Base-by-base conservation (phyloP, 2,888 invertebrate species). In the Drosophila tanythrix region DNA sequence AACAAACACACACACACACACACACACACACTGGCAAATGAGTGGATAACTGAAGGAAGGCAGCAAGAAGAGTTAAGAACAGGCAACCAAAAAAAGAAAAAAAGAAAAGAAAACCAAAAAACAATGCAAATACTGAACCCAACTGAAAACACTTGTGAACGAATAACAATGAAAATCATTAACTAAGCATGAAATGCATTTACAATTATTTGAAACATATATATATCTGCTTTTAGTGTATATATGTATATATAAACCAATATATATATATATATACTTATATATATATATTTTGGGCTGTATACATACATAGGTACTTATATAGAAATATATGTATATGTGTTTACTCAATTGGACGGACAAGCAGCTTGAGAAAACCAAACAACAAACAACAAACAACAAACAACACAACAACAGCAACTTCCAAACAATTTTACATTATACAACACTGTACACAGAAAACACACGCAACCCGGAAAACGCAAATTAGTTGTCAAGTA, bases 121-220 rank as follows among this genome's bases (percentile, higher is more conserved):
- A n/a, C 27, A 58, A 57, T 53, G 25, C 25, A 36, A 60, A 50
- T 76, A 81, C 75, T 67, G 76, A 83, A 76, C 81, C 83, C 83
- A 85, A 83, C 81, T 79, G 73, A 55, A 38, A 56, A 56, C 13
- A 40, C 48, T 64, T 74, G 74, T 74, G 81, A 81, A 79, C 48
- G 64, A 74, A 69, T 48, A 74, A 66, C 71, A 65, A 87, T 70
- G 69, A 73, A 83, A 82, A 76, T 84, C 87, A 86, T 88, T 74
- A 82, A 86, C 81, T 82, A 88, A 79, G 86, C 89, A 88, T 87
- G 59, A 84, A 87, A 88, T 87, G 89, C 89, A 86, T 86, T 86
- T 86, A 88, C 71, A 69, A 70, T 70, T 75, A 76, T 79, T 75
- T 74, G 64, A 62, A 51, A 56, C 62, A 35, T 50, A 70, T 72